Conservation (phyloP, 2,113 vertebrate genomes). For the Salminus brasiliensis region DNA sequence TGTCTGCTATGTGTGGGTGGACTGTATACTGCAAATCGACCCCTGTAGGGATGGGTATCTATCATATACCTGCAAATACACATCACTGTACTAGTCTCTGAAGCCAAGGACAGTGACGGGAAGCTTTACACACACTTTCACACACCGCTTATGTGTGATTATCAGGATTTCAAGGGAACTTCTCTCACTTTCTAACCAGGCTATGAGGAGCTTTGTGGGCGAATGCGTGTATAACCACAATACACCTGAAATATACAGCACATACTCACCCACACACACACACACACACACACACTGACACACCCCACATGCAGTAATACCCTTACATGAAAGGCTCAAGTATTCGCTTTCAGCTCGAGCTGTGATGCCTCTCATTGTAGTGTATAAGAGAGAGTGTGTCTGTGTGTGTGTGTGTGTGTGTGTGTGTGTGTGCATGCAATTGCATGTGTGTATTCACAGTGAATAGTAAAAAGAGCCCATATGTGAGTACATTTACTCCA, state of each 20-base stretch:
- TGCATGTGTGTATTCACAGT: background rate
- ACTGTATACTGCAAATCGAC: too few species aligned
- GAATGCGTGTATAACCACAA: background rate
- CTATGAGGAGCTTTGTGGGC: background rate
- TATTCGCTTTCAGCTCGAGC: background rate
- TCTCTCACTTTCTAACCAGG: slow-evolving; percentile 6
- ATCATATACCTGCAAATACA: too few species aligned
- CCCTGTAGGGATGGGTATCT: too few species aligned
- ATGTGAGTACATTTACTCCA: too few species aligned
- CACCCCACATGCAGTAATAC: background rate
- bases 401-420: background rate
- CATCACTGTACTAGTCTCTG: too few species aligned
- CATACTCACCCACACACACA: background rate
- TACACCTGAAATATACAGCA: background rate
- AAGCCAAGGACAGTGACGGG: slow-evolving; percentile 2
- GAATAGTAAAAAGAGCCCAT: too few species aligned
- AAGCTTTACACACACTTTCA: slow-evolving; percentile 2
- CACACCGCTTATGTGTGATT: slow-evolving; percentile 11
- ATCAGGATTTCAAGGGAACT: background rate
- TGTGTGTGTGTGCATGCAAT: background rate
- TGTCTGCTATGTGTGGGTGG: too few species aligned
- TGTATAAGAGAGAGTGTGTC: too few species aligned
- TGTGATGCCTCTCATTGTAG: background rate
- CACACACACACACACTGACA: background rate
- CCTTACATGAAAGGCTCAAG: background rate